These are phyloP conservation scores for Heterodera schachtii DNA, from an alignment of 1,140 invertebrate genomes.

Conservation along the genomic window DNA sequence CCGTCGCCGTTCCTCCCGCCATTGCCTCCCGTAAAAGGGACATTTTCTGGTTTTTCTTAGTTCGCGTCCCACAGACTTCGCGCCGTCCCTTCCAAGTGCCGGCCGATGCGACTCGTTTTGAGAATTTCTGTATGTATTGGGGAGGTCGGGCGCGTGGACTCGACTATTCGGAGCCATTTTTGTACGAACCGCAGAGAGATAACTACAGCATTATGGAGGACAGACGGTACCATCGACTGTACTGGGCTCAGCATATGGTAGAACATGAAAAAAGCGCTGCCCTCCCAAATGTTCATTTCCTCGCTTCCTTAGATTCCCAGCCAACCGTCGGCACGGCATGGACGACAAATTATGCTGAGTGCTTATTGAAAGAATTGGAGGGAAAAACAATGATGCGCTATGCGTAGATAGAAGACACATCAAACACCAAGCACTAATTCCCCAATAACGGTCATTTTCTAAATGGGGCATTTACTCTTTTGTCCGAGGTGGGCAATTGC, in stretches of 20 bases:
- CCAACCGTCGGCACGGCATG: slow-evolving; percentile 35
- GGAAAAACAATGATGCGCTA: background rate
- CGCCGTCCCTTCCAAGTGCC: slow-evolving; percentile 42
- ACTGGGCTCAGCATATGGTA: slow-evolving; percentile 31
- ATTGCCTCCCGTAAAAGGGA: slow-evolving; percentile 7
- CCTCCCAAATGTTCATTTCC: background rate
- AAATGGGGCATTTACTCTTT: no score
- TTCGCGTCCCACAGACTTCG: slow-evolving; percentile 18
- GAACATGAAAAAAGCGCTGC: background rate
- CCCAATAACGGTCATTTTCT: no score
- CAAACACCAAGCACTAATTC: no score
- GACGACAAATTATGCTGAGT: slow-evolving; percentile 43
- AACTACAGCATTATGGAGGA: slow-evolving; percentile 43
- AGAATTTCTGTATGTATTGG: slow-evolving; percentile 48
- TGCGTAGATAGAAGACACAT: background rate
- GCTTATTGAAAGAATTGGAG: slow-evolving; percentile 31
- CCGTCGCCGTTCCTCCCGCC: slow-evolving; percentile 31
- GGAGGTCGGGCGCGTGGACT: slow-evolving; percentile 43
- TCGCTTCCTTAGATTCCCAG: background rate
- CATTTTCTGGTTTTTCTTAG: background rate
- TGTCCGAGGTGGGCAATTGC: no score
- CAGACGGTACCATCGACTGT: slow-evolving; percentile 42
- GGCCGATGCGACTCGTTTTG: slow-evolving; percentile 36
- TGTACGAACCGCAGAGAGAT: slow-evolving; percentile 40
- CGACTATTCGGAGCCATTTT: slow-evolving; percentile 43